These are phyloP conservation scores for Xiphophorus maculatus DNA, from an alignment of 2,113 vertebrate genomes.

Conservation along the genomic window DNA sequence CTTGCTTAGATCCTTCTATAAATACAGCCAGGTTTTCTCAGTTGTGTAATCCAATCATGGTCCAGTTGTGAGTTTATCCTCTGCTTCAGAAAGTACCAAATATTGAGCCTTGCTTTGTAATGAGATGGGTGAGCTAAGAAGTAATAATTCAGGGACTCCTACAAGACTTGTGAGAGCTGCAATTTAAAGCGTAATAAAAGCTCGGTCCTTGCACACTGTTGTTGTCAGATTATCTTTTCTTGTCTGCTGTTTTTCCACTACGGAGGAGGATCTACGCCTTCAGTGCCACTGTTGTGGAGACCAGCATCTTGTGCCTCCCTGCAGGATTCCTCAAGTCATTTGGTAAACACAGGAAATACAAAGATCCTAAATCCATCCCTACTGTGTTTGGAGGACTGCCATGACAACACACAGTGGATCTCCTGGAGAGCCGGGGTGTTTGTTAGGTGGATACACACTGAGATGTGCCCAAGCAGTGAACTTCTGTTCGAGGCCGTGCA, in stretches of 20 bases:
- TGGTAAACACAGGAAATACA: constrained; percentile 73
- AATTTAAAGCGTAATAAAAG: constrained; percentile 50
- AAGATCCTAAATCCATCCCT: constrained; percentile 74
- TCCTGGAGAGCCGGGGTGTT: constrained; percentile 62
- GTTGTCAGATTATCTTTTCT: constrained; percentile 52
- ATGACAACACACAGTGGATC: constrained; percentile 75
- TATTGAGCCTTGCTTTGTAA: constrained; percentile 21
- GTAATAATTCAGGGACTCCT: constrained; percentile 5
- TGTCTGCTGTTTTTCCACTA: constrained; percentile 37
- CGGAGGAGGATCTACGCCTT: constrained; percentile 24
- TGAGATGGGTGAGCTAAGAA: constrained; percentile 26
- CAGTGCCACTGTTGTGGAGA: constrained; percentile 51
- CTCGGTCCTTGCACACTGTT: constrained; percentile 50
- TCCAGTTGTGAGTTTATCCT: constrained; percentile 37
- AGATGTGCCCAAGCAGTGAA: constrained; percentile 69
- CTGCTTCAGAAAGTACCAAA: constrained; percentile 34
- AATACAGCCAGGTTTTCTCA: constrained; percentile 56
- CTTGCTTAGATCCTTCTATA: constrained; percentile 53
- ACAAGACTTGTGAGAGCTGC: constrained; percentile 37
- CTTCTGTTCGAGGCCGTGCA: constrained; percentile 36
- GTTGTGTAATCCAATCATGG: constrained; percentile 66
- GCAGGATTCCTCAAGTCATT: constrained; percentile 63
- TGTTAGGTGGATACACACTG: constrained; percentile 70
- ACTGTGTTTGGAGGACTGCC: constrained; percentile 76
- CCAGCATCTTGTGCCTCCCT: constrained; percentile 56